Base-by-base conservation (phyloP, 2,888 invertebrate species). In the Xestia c-nigrum region DNA sequence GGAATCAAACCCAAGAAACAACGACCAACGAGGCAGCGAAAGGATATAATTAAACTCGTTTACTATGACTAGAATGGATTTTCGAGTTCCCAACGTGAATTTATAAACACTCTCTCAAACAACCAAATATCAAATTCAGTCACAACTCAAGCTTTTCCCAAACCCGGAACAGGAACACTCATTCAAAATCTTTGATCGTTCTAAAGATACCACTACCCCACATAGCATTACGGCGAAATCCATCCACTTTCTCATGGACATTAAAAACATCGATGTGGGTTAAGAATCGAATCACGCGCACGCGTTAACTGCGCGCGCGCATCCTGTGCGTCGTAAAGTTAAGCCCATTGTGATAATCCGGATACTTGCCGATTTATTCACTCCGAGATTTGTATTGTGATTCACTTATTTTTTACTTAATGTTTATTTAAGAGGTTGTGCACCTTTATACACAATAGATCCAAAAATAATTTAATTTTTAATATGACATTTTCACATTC, bases 241-340 rank as follows among this genome's bases (percentile, higher is more conserved):
- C 76, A 78, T 76, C 80, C 74, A 81, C 79, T 82, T 87, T 85
- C 83, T 82, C 80, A 77, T 76, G 74, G 74, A 80, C 77, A 86
- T 90, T 83, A 86, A 83, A 80, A 80, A 81, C 81, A 83, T 83
- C 80, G 72, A 86, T 87, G 87, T 87, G 83, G 88, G 86, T 88
- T 87, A 87, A 83, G 87, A 90, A 86, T 72, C 90, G 79, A 85
- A 85, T 86, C 91, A 90, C 89, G 89, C 89, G 86, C 89, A 84
- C 78, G 81, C 81, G 74, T 80, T 80, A 73, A 86, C 72, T 82
- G 87, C 87, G 88, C 83, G 72, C 66, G 75, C 83, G 84, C 81
- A 88, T 84, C 85, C 88, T 86, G 85, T 72, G 57, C 71, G 67
- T 77, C 81, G 83, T 85, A 76, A 87, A 83, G 47, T 83, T 78